Evolutionary conservation across 2,888 invertebrate species (phyloP).

Genomic region (Hyppa rectilinea): DNA sequence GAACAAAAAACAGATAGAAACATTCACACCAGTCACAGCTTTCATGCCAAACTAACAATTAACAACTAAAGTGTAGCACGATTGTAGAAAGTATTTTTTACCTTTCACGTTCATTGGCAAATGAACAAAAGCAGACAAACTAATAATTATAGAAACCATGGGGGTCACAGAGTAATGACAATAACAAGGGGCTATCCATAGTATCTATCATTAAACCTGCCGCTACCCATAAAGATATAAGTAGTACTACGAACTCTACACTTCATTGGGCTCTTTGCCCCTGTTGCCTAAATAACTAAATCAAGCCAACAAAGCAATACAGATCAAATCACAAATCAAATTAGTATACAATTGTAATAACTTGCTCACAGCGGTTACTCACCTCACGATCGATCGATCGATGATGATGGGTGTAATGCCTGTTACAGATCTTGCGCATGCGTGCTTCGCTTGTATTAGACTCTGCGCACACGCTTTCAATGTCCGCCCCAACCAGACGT

Average conservation of each 20-base stretch:
- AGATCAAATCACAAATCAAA: slow-evolving; percentile 55
- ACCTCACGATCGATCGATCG: slow-evolving; percentile 59
- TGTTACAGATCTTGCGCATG: slow-evolving; percentile 66
- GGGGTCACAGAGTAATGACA: slow-evolving; percentile 19
- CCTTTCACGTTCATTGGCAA: slow-evolving; percentile 10
- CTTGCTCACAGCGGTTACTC: slow-evolving; percentile 67
- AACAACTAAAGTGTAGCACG: slow-evolving; percentile 13
- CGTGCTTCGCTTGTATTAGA: slow-evolving; percentile 61
- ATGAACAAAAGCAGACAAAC: not conserved
- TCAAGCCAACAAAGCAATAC: slow-evolving; percentile 45
- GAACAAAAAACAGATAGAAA: slow-evolving; percentile 69
- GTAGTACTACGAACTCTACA: not conserved
- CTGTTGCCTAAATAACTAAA: slow-evolving; percentile 54
- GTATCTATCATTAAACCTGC: slow-evolving; percentile 41
- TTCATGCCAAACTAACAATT: slow-evolving; percentile 53
- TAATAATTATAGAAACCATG: slow-evolving; percentile 25
- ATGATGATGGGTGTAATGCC: slow-evolving; percentile 60
- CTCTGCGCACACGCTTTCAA: slow-evolving; percentile 66
- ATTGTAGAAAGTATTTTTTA: slow-evolving; percentile 51
- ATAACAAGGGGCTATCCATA: slow-evolving; percentile 4
- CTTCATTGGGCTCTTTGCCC: not conserved
- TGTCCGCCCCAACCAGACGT: slow-evolving; percentile 62
- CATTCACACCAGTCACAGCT: slow-evolving; percentile 27
- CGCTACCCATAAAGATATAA: slow-evolving; percentile 22
- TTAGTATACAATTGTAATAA: slow-evolving; percentile 63